Evolutionary conservation across 2,113 vertebrate species (phyloP).

Genomic region (Nyctibius bracteatus): DNA sequence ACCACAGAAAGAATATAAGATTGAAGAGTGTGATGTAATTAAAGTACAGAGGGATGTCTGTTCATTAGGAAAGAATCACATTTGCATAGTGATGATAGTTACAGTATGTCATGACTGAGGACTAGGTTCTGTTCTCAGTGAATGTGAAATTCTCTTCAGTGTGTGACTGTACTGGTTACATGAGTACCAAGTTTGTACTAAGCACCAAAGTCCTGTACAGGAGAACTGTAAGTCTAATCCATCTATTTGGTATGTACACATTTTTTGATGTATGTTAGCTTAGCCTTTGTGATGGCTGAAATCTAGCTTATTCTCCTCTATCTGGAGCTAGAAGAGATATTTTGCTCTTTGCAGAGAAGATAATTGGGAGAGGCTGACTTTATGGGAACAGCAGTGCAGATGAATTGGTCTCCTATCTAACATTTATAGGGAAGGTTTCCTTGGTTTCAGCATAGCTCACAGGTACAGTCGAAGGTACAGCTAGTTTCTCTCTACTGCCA

Average conservation of each 20-base stretch:
- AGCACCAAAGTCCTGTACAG: background rate
- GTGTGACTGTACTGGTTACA: background rate
- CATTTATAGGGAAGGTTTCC: background rate
- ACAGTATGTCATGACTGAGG: background rate
- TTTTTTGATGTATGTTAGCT: background rate
- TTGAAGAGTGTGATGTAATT: background rate
- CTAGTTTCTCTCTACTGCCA: background rate
- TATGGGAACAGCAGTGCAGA: background rate
- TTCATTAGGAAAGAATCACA: background rate
- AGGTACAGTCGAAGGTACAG: background rate
- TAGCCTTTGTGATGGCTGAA: background rate
- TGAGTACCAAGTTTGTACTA: background rate
- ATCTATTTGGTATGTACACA: background rate
- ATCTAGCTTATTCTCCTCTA: background rate
- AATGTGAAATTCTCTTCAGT: background rate
- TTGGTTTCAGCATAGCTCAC: background rate
- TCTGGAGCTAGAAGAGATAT: background rate
- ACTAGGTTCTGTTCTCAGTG: background rate
- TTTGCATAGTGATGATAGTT: background rate
- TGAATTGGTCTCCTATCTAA: background rate
- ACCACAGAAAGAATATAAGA: background rate
- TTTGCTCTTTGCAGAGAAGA: background rate
- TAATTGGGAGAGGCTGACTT: constrained; percentile 10
- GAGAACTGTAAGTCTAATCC: background rate
- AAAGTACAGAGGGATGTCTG: background rate